A percentile compares a stretch with the other conserved stretches of the same genome.
Evolutionary conservation across 2,113 vertebrate genomes (phyloP).

Genomic region (Promerops cafer): DNA sequence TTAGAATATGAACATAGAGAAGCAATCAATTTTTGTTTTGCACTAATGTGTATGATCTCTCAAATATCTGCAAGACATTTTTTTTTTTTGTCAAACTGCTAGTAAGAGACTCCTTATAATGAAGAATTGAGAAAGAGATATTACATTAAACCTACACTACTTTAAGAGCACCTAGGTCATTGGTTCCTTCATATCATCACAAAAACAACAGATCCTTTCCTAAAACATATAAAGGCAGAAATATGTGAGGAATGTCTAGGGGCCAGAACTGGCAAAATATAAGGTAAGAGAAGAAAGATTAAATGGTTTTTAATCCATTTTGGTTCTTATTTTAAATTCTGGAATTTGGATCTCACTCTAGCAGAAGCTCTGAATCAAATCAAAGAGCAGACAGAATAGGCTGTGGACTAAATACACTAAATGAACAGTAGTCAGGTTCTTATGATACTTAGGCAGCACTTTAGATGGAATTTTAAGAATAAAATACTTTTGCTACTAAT

Average conservation of each 20-base stretch:
- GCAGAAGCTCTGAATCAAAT: background rate
- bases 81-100: background rate
- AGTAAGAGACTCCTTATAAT: background rate
- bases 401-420: background rate
- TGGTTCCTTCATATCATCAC: background rate
- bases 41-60: background rate
- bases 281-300: background rate
- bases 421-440: background rate
- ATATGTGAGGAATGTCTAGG: fast-evolving
- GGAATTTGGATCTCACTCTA: background rate
- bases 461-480: background rate
- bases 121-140: background rate
- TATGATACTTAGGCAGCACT: background rate
- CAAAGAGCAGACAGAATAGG: background rate
- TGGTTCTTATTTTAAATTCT: background rate
- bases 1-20: background rate
- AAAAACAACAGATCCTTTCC: background rate
- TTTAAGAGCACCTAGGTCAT: background rate
- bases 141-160: background rate
- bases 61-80: background rate
- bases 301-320: background rate
- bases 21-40: background rate
- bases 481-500: background rate
- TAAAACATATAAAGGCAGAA: background rate
- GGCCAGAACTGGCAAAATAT: background rate